phyloP scores from a whole-genome alignment of 2,113 vertebrate species.

The Catharus minimus region DNA sequence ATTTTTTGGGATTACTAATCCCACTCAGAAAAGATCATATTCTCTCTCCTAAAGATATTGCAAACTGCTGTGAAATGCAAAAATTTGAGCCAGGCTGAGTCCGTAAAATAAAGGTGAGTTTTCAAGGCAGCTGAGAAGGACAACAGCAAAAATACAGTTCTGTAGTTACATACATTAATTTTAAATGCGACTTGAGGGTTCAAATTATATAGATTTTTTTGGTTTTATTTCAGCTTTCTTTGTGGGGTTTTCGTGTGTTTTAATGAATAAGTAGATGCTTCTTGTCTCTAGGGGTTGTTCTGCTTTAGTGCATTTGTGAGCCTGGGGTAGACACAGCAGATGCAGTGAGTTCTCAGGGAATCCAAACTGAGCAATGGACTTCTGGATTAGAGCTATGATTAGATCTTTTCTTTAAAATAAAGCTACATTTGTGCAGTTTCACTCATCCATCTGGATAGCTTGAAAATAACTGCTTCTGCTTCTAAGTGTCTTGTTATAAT shows the following conservation, averaged over 20 bases:
- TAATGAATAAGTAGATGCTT: neutral
- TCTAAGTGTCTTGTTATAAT: neutral
- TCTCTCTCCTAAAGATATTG: neutral
- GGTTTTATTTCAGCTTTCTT: neutral
- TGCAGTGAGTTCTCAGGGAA: fast-evolving
- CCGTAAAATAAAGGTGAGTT: neutral
- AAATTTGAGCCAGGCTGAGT: neutral
- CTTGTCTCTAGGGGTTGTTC: neutral
- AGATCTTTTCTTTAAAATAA: neutral
- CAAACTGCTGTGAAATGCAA: neutral
- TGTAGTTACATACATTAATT: neutral
- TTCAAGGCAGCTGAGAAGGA: neutral
- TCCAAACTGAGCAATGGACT: neutral
- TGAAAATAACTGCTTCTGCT: neutral
- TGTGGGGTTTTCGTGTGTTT: neutral
- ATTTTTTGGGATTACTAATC: neutral
- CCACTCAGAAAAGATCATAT: neutral
- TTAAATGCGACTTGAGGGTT: neutral
- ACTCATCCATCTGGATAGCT: neutral
- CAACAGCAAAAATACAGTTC: neutral
- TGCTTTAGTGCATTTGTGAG: neutral
- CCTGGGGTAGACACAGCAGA: neutral
- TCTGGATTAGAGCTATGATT: neutral
- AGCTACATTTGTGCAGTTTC: neutral
- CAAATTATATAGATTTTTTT: neutral